phyloP scores from a whole-genome alignment of 2,888 invertebrate species.

The Parnassius orleans region DNA sequence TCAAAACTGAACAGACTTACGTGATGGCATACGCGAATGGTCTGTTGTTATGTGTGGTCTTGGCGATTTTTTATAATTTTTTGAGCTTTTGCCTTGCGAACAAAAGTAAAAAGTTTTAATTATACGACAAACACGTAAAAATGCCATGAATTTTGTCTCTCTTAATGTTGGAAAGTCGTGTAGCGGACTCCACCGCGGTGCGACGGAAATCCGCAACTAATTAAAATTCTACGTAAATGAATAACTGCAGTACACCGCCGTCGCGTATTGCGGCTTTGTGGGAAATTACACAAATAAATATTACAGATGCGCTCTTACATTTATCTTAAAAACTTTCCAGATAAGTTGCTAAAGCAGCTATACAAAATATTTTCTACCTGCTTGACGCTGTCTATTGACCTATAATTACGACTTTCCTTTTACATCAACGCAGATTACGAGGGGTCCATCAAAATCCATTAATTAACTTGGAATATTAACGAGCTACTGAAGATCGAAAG shows the following conservation, averaged over 20 bases:
- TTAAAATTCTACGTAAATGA: conserved; percentile 73
- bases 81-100: neutral
- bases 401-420: conserved; percentile 61
- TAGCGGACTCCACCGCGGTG: conserved; percentile 41
- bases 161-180: conserved; percentile 43
- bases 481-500: conserved; percentile 67
- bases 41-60: too few relatives aligned
- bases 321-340: conserved; percentile 7
- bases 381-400: conserved; percentile 47
- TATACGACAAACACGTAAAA: conserved; percentile 18
- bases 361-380: conserved; percentile 34
- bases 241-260: conserved; percentile 61
- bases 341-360: conserved; percentile 22
- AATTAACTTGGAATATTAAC: conserved; percentile 75
- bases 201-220: conserved; percentile 69
- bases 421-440: conserved; percentile 56
- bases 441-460: conserved; percentile 72
- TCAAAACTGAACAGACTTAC: too few relatives aligned
- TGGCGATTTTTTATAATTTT: neutral
- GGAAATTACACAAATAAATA: conserved; percentile 41
- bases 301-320: conserved; percentile 28
- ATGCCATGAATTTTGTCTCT: conserved; percentile 35
- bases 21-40: too few relatives aligned
- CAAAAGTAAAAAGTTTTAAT: conserved; percentile 15
- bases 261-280: conserved; percentile 36